phyloP scores from a whole-genome alignment of 2,888 invertebrate species.

The Ichneumoninae sp. region DNA sequence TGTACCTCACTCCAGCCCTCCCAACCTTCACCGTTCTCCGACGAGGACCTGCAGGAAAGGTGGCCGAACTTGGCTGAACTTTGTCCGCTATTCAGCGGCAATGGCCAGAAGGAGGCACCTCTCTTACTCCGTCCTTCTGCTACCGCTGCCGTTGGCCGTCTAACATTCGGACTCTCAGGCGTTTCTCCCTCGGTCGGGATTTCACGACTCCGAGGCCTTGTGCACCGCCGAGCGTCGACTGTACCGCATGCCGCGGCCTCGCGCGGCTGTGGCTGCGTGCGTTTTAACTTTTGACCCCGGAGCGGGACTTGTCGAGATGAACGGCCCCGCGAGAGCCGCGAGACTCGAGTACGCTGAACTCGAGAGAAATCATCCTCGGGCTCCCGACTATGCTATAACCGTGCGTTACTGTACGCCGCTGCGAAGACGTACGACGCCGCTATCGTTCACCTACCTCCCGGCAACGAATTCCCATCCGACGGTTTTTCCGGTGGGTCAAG shows the following conservation, averaged over 20 bases:
- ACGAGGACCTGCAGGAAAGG: constrained; percentile 59
- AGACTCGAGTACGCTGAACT: constrained; percentile 36
- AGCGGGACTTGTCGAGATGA: constrained; percentile 60
- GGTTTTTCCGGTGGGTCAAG: neutral
- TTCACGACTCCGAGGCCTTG: constrained; percentile 9
- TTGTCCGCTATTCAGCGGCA: constrained; percentile 67
- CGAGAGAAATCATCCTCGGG: constrained; percentile 46
- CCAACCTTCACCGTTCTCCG: neutral
- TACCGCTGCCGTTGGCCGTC: neutral
- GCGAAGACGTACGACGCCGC: neutral
- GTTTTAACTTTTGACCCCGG: constrained; percentile 52
- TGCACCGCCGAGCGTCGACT: constrained; percentile 36
- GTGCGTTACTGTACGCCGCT: neutral
- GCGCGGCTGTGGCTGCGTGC: constrained; percentile 10
- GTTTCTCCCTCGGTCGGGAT: constrained; percentile 1
- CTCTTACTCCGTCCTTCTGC: neutral
- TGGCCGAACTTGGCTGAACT: constrained; percentile 76
- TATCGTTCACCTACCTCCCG: neutral
- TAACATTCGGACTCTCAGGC: constrained; percentile 21
- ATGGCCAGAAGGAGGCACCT: constrained; percentile 15
- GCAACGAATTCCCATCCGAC: neutral
- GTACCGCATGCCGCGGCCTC: constrained; percentile 39
- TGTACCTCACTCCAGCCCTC: neutral
- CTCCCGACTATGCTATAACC: neutral
- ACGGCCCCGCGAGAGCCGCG: constrained; percentile 57